Evolutionary conservation across 2,113 vertebrate species (phyloP).

Genomic region (Ophiodon elongatus): DNA sequence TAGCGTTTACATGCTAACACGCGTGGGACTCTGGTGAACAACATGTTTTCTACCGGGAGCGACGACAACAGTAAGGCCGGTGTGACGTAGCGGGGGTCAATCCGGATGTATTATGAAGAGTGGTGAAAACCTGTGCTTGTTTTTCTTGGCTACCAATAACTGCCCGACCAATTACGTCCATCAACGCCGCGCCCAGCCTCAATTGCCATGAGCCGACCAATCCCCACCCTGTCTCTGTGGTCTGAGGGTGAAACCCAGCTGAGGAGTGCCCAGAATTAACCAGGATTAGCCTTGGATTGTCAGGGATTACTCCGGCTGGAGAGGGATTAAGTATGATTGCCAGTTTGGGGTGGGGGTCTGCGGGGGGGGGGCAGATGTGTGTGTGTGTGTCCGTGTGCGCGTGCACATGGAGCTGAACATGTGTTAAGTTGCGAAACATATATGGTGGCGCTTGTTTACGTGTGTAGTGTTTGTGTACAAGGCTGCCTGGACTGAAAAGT

Average conservation of each 20-base stretch:
- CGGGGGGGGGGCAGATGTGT: background rate
- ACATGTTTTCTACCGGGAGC: constrained; percentile 72
- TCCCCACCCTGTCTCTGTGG: constrained; percentile 76
- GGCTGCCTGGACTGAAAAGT: background rate
- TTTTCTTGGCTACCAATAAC: constrained; percentile 65
- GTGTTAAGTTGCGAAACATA: constrained; percentile 39
- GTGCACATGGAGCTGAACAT: constrained; percentile 32
- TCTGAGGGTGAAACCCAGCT: constrained; percentile 79
- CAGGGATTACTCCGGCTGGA: constrained; percentile 82
- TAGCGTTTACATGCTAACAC: constrained; percentile 5
- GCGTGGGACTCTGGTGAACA: constrained; percentile 25
- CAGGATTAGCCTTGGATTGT: constrained; percentile 83
- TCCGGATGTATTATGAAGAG: constrained; percentile 57
- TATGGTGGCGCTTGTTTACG: constrained; percentile 32
- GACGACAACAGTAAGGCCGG: constrained; percentile 20
- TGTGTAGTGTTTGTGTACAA: constrained; percentile 6
- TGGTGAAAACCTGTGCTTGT: constrained; percentile 74
- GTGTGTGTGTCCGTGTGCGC: constrained; percentile 31
- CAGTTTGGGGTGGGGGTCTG: constrained; percentile 71
- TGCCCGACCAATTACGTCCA: constrained; percentile 65
- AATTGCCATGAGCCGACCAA: constrained; percentile 76
- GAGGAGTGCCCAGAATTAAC: constrained; percentile 83
- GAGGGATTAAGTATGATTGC: constrained; percentile 83
- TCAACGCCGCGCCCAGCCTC: constrained; percentile 57
- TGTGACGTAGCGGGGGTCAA: constrained; percentile 62